phyloP scores from a whole-genome alignment of 2,888 invertebrate species.

The Teinopalpus imperialis region DNA sequence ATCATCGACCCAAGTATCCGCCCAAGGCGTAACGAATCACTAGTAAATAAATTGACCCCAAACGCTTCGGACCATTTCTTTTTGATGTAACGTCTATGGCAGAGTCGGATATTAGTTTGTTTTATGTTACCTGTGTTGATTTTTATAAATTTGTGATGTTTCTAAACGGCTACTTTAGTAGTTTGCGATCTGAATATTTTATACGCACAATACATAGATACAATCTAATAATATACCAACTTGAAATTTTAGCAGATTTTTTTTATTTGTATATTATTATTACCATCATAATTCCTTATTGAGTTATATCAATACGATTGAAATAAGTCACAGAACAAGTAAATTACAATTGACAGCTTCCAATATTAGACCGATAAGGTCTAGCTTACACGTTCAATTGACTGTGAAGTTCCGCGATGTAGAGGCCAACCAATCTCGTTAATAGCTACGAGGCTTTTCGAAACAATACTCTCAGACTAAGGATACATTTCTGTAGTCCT shows the following conservation, averaged over 20 bases:
- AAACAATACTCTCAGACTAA: too few species aligned
- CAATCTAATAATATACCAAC: too few species aligned
- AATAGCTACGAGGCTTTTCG: constrained; percentile 16
- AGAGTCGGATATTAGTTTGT: constrained; percentile 56
- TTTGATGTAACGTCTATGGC: constrained; percentile 49
- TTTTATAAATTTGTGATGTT: constrained; percentile 41
- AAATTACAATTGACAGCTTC: constrained; percentile 70
- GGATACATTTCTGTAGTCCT: too few species aligned
- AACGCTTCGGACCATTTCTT: constrained; percentile 69
- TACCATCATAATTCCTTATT: not conserved
- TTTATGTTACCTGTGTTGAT: constrained; percentile 39
- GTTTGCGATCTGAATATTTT: too few species aligned
- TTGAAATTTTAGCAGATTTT: too few species aligned
- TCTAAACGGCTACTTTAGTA: constrained; percentile 16
- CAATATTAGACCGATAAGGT: constrained; percentile 67
- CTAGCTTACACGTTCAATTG: constrained; percentile 73
- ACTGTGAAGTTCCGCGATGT: constrained; percentile 69
- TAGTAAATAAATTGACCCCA: constrained; percentile 80
- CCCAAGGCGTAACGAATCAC: constrained; percentile 76
- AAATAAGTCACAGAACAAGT: constrained; percentile 40
- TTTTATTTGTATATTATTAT: too few species aligned
- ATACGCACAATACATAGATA: too few species aligned
- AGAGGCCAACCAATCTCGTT: constrained; percentile 71
- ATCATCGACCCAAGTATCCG: constrained; percentile 78
- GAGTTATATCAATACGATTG: not conserved